phyloP scores from a whole-genome alignment of 2,113 vertebrate species.

The Rhabdornis inornatus region DNA sequence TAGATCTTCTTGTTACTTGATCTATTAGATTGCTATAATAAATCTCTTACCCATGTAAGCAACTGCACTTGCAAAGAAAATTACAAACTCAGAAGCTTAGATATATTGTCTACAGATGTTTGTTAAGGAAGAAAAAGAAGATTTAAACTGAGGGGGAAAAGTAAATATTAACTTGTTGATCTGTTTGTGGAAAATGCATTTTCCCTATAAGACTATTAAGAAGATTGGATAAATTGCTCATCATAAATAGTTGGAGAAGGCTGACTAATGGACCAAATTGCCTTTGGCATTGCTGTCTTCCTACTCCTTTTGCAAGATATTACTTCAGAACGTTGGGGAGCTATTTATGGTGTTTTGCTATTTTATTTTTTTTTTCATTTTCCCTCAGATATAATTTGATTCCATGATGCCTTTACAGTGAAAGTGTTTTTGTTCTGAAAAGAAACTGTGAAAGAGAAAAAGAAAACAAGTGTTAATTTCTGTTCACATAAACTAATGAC shows the following conservation, averaged over 20 bases:
- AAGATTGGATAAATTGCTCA: background rate
- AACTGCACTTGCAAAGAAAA: constrained; percentile 4
- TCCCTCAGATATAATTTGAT: background rate
- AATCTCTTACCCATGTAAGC: background rate
- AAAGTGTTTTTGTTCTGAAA: background rate
- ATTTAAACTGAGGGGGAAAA: constrained; percentile 1
- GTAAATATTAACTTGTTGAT: constrained; percentile 18
- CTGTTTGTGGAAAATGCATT: constrained; percentile 14
- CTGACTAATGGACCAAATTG: background rate
- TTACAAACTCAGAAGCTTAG: background rate
- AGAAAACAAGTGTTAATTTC: constrained; percentile 15
- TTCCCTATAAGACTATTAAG: constrained; percentile 21
- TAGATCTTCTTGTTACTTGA: constrained; percentile 13
- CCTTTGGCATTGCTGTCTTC: background rate
- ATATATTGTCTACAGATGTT: constrained; percentile 43
- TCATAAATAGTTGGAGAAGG: constrained; percentile 18
- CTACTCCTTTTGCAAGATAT: background rate
- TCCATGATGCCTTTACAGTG: background rate
- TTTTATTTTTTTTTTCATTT: background rate
- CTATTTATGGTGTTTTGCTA: background rate
- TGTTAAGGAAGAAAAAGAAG: background rate
- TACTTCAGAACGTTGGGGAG: background rate
- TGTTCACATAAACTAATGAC: constrained; percentile 9
- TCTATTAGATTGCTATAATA: constrained; percentile 28
- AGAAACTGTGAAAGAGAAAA: background rate